Conservation (phyloP, 2,888 invertebrate genomes). For the Leptothorax acervorum region DNA sequence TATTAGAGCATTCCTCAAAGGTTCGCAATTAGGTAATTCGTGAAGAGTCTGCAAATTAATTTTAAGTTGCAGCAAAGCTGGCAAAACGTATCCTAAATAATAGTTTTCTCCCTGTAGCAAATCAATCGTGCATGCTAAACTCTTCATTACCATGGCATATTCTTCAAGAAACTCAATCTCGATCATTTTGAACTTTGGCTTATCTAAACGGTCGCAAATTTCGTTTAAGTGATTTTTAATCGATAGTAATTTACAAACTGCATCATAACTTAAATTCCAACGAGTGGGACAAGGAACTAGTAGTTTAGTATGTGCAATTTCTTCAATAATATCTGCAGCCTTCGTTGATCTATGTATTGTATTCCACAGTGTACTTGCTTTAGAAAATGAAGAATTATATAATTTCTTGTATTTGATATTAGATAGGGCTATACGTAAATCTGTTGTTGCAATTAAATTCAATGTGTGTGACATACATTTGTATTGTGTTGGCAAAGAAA, state of each 20-base stretch:
- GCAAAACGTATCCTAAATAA: slow-evolving; percentile 45
- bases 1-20: slow-evolving; percentile 23
- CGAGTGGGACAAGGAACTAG: slow-evolving; percentile 27
- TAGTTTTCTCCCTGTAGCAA: slow-evolving; percentile 56
- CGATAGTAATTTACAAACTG: slow-evolving; percentile 17
- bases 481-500: too few species aligned
- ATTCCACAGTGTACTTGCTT: too few species aligned
- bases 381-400: too few species aligned
- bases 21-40: slow-evolving; percentile 49
- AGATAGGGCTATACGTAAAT: too few species aligned
- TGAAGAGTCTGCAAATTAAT: slow-evolving; percentile 20
- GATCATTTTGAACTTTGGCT: slow-evolving; percentile 40
- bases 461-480: too few species aligned
- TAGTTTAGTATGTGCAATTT: slow-evolving; percentile 42
- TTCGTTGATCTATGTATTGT: too few species aligned
- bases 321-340: slow-evolving; percentile 41
- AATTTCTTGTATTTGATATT: too few species aligned
- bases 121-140: slow-evolving; percentile 46
- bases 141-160: slow-evolving; percentile 43
- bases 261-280: slow-evolving; percentile 34
- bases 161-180: slow-evolving; percentile 53
- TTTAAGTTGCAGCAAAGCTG: slow-evolving; percentile 47
- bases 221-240: slow-evolving; percentile 48
- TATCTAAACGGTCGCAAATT: slow-evolving; percentile 50
- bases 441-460: too few species aligned